Evolutionary conservation across 2,797 vertebrate species (phyloP), one percentile per base, ranked within the genome.

Genomic region (Cygnus olor): DNA sequence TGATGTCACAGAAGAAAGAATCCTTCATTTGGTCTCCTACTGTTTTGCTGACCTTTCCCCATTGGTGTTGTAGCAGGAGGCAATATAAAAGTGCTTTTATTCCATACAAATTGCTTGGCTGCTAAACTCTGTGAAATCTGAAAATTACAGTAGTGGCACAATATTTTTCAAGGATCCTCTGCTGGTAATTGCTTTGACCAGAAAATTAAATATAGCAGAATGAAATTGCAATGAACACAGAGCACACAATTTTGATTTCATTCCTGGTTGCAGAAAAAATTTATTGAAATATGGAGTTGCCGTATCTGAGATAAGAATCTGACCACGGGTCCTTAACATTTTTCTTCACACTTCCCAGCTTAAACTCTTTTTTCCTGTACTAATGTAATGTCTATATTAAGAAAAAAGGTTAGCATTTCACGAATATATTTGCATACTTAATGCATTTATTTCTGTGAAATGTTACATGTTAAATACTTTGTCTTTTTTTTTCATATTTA

Each of bases 41-140:
- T 88, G 94, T 90, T 96, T 95, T 89, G 80, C 72, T 97, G 93
- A 94, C 97, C 96, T 97, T 96, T 97, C 61, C 42, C 60, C 65
- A 88, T 44, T 92, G 85, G 30, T 85, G 19, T 10, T 81, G 58
- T 95, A 97, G 95, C 91, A 95, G 96, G 90, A 97, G 93, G 83
- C 80, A 89, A 91, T 95, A 96, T 53, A 94, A 96, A 97, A 97
- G 66, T 91, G 72, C 44, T 93, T 92, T 92, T 95, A 95, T 96
- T 96, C 90, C 88, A 82, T 86, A 94, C 74, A 94, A 97, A 94
- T 73, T 58, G 36, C 77, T 96, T 95, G 88, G 65, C 61, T 77
- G 89, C 68, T 97, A 97, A 97, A 97, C 82, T 93, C 82, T 74
- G 38, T 51, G 47, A 97, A 86, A 96, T 95, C 53, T 61, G 81